phyloP scores from a whole-genome alignment of 2,113 vertebrate species.

The human (Homo sapiens) region GRCh38 chr3:177704001-177704500 shows the following conservation, averaged over 20 bases:
- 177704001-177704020: not conserved
- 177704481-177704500: not conserved
- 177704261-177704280: not conserved
- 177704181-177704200: not conserved
- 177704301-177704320: not conserved
- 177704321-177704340: not conserved
- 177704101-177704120: not conserved
- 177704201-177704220: not conserved
- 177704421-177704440: not conserved
- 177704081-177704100: accelerated
- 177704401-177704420: not conserved
- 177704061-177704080: accelerated
- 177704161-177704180: not conserved
- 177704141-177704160: not conserved
- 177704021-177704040: not conserved
- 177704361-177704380: not conserved
- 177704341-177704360: not conserved
- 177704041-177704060: accelerated
- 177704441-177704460: not conserved
- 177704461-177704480: not conserved
- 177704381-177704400: not conserved
- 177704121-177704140: not conserved
- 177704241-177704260: not conserved
- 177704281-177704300: not conserved
- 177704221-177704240: not conserved